These are phyloP conservation scores for Irena cyanogastra DNA, from an alignment of 2,113 vertebrate species.

Conservation along the genomic window DNA sequence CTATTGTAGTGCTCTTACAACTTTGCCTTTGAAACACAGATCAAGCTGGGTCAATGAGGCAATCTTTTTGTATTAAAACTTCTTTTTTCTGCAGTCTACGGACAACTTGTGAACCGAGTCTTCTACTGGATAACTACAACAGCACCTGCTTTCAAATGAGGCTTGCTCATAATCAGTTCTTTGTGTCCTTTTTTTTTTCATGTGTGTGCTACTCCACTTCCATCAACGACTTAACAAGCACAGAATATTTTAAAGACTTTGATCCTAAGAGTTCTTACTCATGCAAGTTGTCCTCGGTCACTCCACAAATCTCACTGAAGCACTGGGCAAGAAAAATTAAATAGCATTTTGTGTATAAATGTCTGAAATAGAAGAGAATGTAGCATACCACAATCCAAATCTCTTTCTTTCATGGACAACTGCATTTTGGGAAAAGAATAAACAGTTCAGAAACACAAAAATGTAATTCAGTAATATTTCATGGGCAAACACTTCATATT, in stretches of 20 bases:
- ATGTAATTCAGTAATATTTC: background rate
- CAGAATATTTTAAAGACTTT: constrained; percentile 7
- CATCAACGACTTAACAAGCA: background rate
- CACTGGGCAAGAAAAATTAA: background rate
- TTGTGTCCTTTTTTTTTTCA: background rate
- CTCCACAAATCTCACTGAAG: background rate
- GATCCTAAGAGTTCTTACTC: background rate
- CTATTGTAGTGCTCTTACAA: constrained; percentile 57
- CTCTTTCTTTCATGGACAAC: background rate
- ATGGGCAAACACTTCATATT: background rate
- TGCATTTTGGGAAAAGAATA: background rate
- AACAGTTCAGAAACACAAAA: background rate
- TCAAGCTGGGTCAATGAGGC: constrained; percentile 55
- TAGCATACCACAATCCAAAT: background rate
- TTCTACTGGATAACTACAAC: background rate
- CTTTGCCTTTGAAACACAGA: constrained; percentile 68
- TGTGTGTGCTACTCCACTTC: background rate
- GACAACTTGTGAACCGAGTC: constrained; percentile 8
- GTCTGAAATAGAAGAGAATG: background rate
- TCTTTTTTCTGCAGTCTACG: constrained; percentile 12
- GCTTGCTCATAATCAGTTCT: constrained; percentile 12
- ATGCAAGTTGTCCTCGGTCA: background rate
- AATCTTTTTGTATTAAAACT: constrained; percentile 41
- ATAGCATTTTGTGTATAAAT: background rate
- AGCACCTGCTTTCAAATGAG: constrained; percentile 20